These are phyloP conservation scores for Drosophila sp. DNA, from an alignment of 1,140 invertebrate species.

Conservation along the genomic window DNA sequence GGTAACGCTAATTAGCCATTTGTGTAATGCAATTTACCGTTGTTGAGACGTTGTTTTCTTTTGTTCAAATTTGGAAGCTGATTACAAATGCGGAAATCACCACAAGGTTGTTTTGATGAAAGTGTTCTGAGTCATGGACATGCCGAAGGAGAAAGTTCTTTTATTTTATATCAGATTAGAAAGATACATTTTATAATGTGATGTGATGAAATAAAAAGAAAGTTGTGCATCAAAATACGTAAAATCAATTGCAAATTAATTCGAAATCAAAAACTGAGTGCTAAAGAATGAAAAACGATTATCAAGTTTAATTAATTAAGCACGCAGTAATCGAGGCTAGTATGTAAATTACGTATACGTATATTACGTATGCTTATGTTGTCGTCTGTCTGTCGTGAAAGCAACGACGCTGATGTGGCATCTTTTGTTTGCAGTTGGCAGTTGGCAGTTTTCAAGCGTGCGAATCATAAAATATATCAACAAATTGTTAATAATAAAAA, in stretches of 20 bases:
- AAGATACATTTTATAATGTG: background rate
- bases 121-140: conserved; percentile 25
- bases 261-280: background rate
- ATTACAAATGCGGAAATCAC: conserved; percentile 52
- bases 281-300: conserved; percentile 5
- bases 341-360: conserved; percentile 13
- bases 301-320: conserved; percentile 25
- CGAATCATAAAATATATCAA: conserved; percentile 21
- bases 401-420: conserved; percentile 38
- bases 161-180: conserved; percentile 24
- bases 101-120: conserved; percentile 30
- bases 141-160: conserved; percentile 52
- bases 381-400: conserved; percentile 1
- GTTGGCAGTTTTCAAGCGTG: conserved; percentile 26
- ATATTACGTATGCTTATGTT: conserved; percentile 9
- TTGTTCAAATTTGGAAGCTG: conserved; percentile 22
- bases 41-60: conserved; percentile 8
- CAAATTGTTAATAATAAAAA: conserved; percentile 18
- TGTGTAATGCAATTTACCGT: conserved; percentile 54
- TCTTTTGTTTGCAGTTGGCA: conserved; percentile 24
- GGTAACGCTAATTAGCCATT: conserved; percentile 68
- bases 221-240: background rate
- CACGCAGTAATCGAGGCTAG: conserved; percentile 36
- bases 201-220: conserved; percentile 9
- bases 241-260: too few relatives aligned